Evolutionary conservation across 2,888 invertebrate species (phyloP).

Genomic region (Xylota sylvarum): DNA sequence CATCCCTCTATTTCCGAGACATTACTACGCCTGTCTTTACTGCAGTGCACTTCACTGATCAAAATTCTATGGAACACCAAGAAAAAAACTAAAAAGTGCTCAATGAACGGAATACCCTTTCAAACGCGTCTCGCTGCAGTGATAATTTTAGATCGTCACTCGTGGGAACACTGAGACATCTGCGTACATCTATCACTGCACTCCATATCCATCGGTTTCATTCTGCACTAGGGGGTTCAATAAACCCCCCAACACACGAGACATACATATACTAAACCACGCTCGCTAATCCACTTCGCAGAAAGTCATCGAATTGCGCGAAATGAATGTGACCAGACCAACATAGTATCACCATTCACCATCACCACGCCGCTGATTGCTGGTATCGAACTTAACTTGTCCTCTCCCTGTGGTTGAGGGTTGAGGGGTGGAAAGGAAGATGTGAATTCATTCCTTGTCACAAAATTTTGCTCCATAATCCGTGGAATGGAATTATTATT

Average conservation of each 20-base stretch:
- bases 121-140: background rate
- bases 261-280: conserved; percentile 20
- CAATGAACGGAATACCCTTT: background rate
- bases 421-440: background rate
- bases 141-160: conserved; percentile 33
- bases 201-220: conserved; percentile 38
- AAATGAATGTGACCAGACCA: conserved; percentile 40
- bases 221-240: conserved; percentile 41
- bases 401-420: background rate
- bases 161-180: conserved; percentile 31
- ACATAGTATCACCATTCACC: conserved; percentile 16
- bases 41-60: no score
- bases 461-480: conserved; percentile 46
- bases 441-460: conserved; percentile 37
- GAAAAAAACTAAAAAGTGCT: background rate
- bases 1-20: no score
- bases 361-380: background rate
- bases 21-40: no score
- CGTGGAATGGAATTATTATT: conserved; percentile 19
- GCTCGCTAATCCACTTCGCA: conserved; percentile 42
- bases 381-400: conserved; percentile 39
- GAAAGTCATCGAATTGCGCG: conserved; percentile 37
- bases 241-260: conserved; percentile 35
- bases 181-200: conserved; percentile 25
- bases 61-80: no score